Evolutionary conservation across 2,113 vertebrate genomes (phyloP).

Genomic region (Pygoscelis antarcticus): DNA sequence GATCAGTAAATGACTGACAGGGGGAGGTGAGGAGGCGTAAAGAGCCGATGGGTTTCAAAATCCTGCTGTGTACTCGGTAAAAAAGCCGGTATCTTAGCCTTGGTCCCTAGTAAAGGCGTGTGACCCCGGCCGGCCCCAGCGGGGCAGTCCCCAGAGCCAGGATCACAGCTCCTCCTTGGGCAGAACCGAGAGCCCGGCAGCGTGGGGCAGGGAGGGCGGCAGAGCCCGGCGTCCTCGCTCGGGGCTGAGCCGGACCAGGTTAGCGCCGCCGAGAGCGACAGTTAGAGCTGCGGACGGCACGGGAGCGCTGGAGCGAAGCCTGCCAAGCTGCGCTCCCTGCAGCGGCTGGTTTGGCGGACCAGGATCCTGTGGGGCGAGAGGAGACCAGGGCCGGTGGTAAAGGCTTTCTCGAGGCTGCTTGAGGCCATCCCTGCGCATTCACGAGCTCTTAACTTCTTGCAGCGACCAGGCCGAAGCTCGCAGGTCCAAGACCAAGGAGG

Average conservation of each 20-base stretch:
- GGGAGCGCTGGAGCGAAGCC: neutral
- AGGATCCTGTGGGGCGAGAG: accelerated
- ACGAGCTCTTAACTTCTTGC: neutral
- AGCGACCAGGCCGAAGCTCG: constrained; percentile 97
- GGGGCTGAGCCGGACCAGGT: neutral
- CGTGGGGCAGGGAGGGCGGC: neutral
- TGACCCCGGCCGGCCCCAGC: accelerated
- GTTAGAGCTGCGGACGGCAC: neutral
- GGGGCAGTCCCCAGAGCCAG: accelerated
- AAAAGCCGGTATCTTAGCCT: accelerated
- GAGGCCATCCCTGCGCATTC: accelerated
- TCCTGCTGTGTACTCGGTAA: neutral
- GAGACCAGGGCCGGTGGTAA: accelerated
- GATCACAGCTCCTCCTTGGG: neutral
- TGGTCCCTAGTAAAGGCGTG: accelerated
- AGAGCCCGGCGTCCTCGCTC: accelerated
- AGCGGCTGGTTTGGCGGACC: neutral
- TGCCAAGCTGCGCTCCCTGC: neutral
- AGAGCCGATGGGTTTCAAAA: neutral
- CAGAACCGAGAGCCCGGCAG: accelerated
- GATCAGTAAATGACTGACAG: neutral
- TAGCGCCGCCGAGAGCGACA: accelerated
- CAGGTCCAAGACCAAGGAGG: constrained; percentile 96
- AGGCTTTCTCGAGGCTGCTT: accelerated
- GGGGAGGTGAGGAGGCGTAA: neutral